Evolutionary conservation across 2,797 vertebrate genomes (phyloP).

Genomic region (Melanotaenia trifasciata): DNA sequence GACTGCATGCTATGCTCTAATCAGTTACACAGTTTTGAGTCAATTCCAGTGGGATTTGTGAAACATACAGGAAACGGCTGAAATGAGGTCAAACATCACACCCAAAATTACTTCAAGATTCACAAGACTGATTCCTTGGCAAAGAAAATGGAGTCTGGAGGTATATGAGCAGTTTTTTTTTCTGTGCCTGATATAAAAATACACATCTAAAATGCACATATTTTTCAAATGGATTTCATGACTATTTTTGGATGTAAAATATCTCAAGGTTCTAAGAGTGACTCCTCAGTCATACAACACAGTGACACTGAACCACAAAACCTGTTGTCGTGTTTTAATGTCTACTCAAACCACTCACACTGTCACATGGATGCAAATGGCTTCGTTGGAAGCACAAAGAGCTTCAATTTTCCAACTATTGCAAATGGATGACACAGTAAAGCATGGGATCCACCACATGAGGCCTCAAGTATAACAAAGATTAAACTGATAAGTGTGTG

Average conservation of each 20-base stretch:
- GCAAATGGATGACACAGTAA: neutral
- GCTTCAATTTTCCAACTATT: neutral
- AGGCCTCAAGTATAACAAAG: neutral
- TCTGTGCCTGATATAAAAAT: constrained; percentile 9
- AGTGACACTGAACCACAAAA: constrained; percentile 46
- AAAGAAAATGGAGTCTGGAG: constrained; percentile 20
- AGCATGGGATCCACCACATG: neutral
- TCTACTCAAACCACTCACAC: constrained; percentile 36
- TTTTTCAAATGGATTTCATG: constrained; percentile 41
- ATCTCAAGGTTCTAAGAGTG: constrained; percentile 55
- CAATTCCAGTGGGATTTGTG: constrained; percentile 29
- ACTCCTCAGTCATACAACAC: constrained; percentile 49
- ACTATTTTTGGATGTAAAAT: constrained; percentile 51
- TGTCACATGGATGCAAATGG: constrained; percentile 52
- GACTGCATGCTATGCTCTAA: constrained; percentile 30
- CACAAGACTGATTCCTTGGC: constrained; percentile 7
- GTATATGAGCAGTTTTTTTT: constrained; percentile 12
- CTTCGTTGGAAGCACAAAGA: constrained; percentile 50
- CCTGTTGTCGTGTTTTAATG: constrained; percentile 45
- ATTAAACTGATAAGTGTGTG: neutral
- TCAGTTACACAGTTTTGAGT: constrained; percentile 39
- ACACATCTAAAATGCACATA: constrained; percentile 38
- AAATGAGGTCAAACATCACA: constrained; percentile 39
- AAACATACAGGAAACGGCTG: constrained; percentile 30
- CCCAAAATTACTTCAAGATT: constrained; percentile 4